Evolutionary conservation across 2,797 vertebrate genomes (phyloP), one percentile per base, ranked within the genome.

Genomic region (Paguma larvata): DNA sequence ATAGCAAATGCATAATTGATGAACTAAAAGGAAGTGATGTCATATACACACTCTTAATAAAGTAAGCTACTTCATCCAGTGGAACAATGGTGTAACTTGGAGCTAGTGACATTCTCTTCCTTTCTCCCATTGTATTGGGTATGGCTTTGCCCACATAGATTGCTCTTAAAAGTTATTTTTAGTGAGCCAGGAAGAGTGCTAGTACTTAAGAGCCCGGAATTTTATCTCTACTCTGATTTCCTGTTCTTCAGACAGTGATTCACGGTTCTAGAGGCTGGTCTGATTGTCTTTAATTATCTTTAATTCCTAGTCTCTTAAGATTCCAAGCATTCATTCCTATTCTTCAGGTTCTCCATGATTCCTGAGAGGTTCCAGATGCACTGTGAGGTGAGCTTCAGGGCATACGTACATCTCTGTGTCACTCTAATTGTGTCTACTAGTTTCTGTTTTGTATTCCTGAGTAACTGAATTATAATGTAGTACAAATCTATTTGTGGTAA

Each of bases 161-260:
- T 92, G n/a, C 19, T 85, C 32, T 93, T 78, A 84, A 89, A 86
- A 65, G 85, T 82, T 94, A 65, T 73, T 80, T 44, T 80, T 80
- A 41, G n/a, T 59, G 70, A 70, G 13, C 79, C 63, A 86, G 46
- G 19, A 77, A 77, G 41, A 94, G 51, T 19, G 32, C 21, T 75
- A 83, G 7, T 44, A 46, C 32, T 85, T 95, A 13, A 19, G 38
- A 93, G 5, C 21, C 48, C 48, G 32, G n/a, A 65, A 53, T 87
- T 73, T 73, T 93, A 44, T 73, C 19, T 85, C 23, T 89, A 19
- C 2, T 25, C 15, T 62, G 30, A 70, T 94, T 93, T 93, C 15
- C 46, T 73, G 1, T 82, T 88, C 56, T 89, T 83, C 38, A 89
- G 41, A 75, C 44, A 83, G 34, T 51, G 46, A 86, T 62, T 53